Evolutionary conservation across 2,888 invertebrate genomes (phyloP).

Genomic region (Artemia sp.): DNA sequence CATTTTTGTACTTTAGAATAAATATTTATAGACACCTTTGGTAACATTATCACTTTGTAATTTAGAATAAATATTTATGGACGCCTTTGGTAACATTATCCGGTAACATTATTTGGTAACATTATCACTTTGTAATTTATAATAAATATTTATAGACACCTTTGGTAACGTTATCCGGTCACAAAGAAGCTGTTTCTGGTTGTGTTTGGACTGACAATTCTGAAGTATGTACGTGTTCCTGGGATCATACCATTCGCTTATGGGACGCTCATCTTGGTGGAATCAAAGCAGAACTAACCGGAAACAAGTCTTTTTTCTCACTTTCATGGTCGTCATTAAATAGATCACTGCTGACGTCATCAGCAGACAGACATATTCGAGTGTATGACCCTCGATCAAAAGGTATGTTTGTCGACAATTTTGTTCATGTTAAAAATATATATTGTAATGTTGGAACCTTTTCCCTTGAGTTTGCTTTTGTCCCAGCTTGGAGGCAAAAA

Average conservation of each 20-base stretch:
- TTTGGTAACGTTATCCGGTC: conserved; percentile 69
- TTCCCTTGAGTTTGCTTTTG: no score
- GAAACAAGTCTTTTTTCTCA: conserved; percentile 78
- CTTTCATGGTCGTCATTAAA: conserved; percentile 62
- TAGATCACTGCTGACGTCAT: conserved; percentile 58
- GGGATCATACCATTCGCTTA: conserved; percentile 85
- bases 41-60: no score
- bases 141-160: conserved; percentile 44
- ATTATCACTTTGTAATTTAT: neutral
- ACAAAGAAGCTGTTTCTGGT: conserved; percentile 72
- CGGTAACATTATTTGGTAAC: no score
- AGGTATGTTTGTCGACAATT: conserved; percentile 37
- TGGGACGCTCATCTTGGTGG: conserved; percentile 82
- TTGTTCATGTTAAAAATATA: no score
- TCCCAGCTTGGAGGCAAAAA: no score
- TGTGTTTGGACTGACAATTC: conserved; percentile 63
- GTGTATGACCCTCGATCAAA: conserved; percentile 78
- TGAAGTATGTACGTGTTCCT: conserved; percentile 66
- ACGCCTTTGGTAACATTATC: no score
- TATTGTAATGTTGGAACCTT: no score
- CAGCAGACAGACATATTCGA: conserved; percentile 75
- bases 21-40: no score
- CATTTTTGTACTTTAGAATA: no score
- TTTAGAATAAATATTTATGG: no score
- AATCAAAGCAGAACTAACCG: conserved; percentile 61